Percentiles rank a stretch among this genome's conserved stretches.
phyloP scores from a whole-genome alignment of 2,113 vertebrate genomes.

The Alaudala cheleensis region DNA sequence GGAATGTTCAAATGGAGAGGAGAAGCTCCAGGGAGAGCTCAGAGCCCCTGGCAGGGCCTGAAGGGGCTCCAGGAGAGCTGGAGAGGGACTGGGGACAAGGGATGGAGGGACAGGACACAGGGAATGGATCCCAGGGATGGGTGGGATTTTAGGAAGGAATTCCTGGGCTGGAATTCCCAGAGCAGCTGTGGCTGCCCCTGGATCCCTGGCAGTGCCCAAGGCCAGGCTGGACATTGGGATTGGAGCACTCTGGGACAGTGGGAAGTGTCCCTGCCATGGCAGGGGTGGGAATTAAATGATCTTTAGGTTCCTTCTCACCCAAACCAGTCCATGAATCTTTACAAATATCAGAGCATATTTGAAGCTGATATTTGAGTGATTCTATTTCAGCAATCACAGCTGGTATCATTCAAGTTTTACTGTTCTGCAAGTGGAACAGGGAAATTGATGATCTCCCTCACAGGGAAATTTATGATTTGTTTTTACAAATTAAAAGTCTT shows the following conservation, averaged over 20 bases:
- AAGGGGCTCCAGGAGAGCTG: background rate
- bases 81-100: background rate
- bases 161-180: background rate
- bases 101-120: background rate
- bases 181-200: background rate
- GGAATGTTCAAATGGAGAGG: fast-evolving
- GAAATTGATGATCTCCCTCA: background rate
- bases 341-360: background rate
- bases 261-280: background rate
- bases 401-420: background rate
- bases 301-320: background rate
- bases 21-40: background rate
- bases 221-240: fast-evolving
- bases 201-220: background rate
- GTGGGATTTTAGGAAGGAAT: fast-evolving
- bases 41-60: fast-evolving
- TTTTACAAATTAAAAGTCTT: background rate
- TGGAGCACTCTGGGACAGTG: background rate
- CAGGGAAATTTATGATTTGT: background rate
- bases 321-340: background rate
- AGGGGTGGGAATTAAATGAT: background rate
- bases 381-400: background rate
- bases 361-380: background rate
- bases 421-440: background rate
- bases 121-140: fast-evolving